Base-by-base conservation (phyloP, 2,113 vertebrate species). In the Ciconia stormi region DNA sequence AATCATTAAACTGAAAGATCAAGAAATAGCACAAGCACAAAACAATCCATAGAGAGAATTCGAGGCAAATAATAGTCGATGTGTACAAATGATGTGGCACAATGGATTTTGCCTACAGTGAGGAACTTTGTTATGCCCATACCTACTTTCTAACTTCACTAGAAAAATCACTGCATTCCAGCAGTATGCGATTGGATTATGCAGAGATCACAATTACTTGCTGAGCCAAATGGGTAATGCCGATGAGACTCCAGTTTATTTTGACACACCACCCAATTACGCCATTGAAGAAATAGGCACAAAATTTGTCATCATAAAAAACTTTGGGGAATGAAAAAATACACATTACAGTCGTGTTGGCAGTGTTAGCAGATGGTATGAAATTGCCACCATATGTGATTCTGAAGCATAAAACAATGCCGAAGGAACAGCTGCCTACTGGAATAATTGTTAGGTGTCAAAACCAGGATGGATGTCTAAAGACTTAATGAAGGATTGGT, bases 341-440 rank as follows among this genome's bases (percentile, higher is more conserved):
- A 49, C 52, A 72, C 34, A 11, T 91, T 80, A 49, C 44, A 42
- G 82, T 72, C 73, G 73, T 82, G 66, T 80, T 95, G 93, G 95
- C 87, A 95, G 70, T 4, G 40, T 23, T 73, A 65, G 74, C 96
- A 97, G 96, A 95, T 97, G 97, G 97, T 34, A 81, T 53, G 79
- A 92, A 95, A 96, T 90, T 96, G 93, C 78, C 67, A 93, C 93
- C 96, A 70, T 96, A 97, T 96, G 97, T 77, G 96, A 86, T 90
- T 88, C 46, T 6, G 2, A 86, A 81, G 71, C 20, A 0, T 90
- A 96, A 93, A 96, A 94, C 82, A 93, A 85, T 66, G 95, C 73
- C 0, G 36, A 96, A 96, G 92, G 74, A 97, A 93, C 96, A 97
- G 93, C 88, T 97, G 97, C 96, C 93, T 86, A 26, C 90, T 70